Evolutionary conservation across 2,888 invertebrate genomes (phyloP).

Genomic region (Drosophila seclusa): DNA sequence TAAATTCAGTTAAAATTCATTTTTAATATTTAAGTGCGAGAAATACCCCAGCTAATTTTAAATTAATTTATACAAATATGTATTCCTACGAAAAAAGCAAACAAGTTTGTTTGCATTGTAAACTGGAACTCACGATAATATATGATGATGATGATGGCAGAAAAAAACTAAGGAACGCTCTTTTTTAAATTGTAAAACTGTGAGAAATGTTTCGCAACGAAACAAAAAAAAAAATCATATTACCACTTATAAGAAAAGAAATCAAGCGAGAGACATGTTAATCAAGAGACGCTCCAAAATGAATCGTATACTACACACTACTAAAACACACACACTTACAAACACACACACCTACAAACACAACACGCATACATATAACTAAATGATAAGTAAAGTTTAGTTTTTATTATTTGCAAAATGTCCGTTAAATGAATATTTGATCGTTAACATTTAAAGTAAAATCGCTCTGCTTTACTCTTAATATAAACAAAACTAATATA

Average conservation of each 20-base stretch:
- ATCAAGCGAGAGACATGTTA: constrained; percentile 34
- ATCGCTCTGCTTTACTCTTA: constrained; percentile 41
- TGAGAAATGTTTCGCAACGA: constrained; percentile 80
- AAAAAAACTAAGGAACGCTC: constrained; percentile 45
- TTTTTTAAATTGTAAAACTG: constrained; percentile 67
- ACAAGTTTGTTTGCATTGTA: constrained; percentile 56
- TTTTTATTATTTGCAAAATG: constrained; percentile 47
- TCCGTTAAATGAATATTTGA: constrained; percentile 54
- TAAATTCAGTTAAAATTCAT: constrained; percentile 24
- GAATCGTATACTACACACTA: constrained; percentile 43
- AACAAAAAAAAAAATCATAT: constrained; percentile 63
- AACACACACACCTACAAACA: constrained; percentile 20
- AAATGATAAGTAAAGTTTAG: constrained; percentile 53
- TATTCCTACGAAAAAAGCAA: constrained; percentile 64
- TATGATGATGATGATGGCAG: constrained; percentile 20
- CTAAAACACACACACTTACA: constrained; percentile 21
- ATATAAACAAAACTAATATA: constrained; percentile 20
- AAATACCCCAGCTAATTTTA: constrained; percentile 55
- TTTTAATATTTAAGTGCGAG: constrained; percentile 36
- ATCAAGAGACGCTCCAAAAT: constrained; percentile 52
- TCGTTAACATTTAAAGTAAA: constrained; percentile 31
- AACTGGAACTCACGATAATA: constrained; percentile 31
- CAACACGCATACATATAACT: constrained; percentile 34
- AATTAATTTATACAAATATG: constrained; percentile 59
- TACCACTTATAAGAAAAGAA: constrained; percentile 38